phyloP scores from a whole-genome alignment of 1,140 invertebrate genomes.

The Thereuonema tuberculata region DNA sequence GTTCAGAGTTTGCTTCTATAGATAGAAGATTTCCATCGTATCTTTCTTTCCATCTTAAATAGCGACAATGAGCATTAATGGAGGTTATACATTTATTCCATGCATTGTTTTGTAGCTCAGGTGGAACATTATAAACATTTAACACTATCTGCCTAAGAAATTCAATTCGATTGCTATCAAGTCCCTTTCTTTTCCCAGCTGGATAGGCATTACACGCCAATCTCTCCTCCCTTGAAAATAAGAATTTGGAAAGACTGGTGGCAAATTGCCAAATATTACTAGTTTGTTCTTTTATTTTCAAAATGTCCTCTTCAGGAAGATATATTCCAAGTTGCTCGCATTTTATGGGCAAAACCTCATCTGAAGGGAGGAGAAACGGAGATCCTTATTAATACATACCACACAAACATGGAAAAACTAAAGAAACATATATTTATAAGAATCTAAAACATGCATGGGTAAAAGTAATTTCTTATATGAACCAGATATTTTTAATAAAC shows the following conservation, averaged over 20 bases:
- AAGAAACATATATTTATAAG: too few relatives aligned
- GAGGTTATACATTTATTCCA: not conserved
- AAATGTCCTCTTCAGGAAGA: not conserved
- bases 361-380: too few relatives aligned
- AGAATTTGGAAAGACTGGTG: not conserved
- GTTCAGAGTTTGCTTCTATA: too few relatives aligned
- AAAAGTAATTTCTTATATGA: too few relatives aligned
- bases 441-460: too few relatives aligned
- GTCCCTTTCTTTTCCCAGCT: not conserved
- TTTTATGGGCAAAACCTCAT: too few relatives aligned
- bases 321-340: not conserved
- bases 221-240: not conserved
- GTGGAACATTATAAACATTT: not conserved
- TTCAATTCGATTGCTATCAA: not conserved
- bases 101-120: not conserved
- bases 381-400: too few relatives aligned
- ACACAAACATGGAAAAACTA: too few relatives aligned
- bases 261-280: not conserved
- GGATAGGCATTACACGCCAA: not conserved
- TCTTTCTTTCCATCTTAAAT: not conserved
- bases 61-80: constrained; percentile 6
- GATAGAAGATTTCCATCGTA: too few relatives aligned
- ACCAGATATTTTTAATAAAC: too few relatives aligned
- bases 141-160: not conserved
- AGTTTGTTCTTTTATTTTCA: not conserved